Conservation (phyloP, 2,888 invertebrate species). For the Campaea margaritaria region DNA sequence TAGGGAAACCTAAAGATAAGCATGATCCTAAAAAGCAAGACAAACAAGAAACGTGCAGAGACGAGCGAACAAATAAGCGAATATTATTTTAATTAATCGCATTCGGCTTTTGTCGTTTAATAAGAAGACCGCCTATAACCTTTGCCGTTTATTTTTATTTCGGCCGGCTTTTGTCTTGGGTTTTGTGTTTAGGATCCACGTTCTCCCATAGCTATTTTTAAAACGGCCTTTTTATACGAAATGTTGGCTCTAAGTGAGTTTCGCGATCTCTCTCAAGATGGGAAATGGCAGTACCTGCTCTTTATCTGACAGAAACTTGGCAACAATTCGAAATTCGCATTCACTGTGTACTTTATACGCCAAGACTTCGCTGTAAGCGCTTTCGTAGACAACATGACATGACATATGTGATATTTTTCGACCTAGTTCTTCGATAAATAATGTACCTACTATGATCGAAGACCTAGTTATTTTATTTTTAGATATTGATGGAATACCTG, state of each 20-base stretch:
- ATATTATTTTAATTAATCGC: conserved; percentile 48
- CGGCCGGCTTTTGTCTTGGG: conserved; percentile 47
- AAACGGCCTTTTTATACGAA: conserved; percentile 33
- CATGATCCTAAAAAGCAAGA: conserved; percentile 33
- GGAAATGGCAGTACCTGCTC: conserved; percentile 43
- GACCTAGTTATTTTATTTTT: too few species aligned
- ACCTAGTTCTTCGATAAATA: too few species aligned
- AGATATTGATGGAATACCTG: too few species aligned
- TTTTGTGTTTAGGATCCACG: conserved; percentile 55
- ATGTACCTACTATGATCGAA: too few species aligned
- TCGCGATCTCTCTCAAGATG: conserved; percentile 31
- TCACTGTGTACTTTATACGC: conserved; percentile 18
- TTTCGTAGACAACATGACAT: conserved; percentile 23
- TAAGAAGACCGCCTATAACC: conserved; percentile 68
- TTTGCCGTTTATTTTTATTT: conserved; percentile 69
- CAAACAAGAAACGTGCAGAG: conserved; percentile 46
- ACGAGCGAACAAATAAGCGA: conserved; percentile 56
- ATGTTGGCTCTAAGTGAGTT: conserved; percentile 25
- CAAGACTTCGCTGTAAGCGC: conserved; percentile 18
- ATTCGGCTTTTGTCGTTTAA: conserved; percentile 64
- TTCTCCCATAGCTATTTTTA: conserved; percentile 26
- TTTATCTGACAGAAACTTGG: conserved; percentile 52
- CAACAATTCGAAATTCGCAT: conserved; percentile 37
- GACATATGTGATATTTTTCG: not conserved
- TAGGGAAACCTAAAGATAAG: conserved; percentile 29